Conservation (phyloP, 2,797 vertebrate genomes). For the Notoglanidium macrostoma region DNA sequence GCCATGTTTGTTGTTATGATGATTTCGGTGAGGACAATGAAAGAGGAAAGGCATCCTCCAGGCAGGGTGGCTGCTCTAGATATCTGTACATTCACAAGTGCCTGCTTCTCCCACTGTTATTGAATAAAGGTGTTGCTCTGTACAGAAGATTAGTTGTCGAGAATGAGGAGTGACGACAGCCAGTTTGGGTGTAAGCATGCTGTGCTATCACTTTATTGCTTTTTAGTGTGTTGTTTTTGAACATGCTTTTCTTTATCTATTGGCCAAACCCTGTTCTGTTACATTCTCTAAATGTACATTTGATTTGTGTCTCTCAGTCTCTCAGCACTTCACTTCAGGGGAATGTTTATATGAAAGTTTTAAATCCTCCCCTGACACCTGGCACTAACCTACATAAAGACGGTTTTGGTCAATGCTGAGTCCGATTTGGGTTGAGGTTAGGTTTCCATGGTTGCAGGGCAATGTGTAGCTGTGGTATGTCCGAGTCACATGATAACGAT, state of each 20-base stretch:
- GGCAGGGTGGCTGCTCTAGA: constrained; percentile 12
- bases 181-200: neutral
- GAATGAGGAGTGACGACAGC: neutral
- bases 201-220: neutral
- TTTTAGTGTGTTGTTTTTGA: neutral
- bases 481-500: neutral
- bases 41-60: neutral
- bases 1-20: neutral
- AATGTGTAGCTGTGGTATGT: neutral
- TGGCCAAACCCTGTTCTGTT: neutral
- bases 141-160: neutral
- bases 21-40: neutral
- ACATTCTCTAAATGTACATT: too few species aligned
- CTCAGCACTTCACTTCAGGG: neutral
- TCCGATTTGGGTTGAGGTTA: neutral
- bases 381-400: neutral
- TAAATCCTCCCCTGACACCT: neutral
- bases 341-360: neutral
- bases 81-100: neutral
- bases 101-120: neutral
- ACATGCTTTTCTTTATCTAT: neutral
- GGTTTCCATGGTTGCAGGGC: neutral
- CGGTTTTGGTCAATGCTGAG: neutral
- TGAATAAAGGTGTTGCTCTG: neutral
- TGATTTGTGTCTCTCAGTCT: neutral